Evolutionary conservation across 2,113 vertebrate species (phyloP).

Genomic region (Collichthys lucidus): DNA sequence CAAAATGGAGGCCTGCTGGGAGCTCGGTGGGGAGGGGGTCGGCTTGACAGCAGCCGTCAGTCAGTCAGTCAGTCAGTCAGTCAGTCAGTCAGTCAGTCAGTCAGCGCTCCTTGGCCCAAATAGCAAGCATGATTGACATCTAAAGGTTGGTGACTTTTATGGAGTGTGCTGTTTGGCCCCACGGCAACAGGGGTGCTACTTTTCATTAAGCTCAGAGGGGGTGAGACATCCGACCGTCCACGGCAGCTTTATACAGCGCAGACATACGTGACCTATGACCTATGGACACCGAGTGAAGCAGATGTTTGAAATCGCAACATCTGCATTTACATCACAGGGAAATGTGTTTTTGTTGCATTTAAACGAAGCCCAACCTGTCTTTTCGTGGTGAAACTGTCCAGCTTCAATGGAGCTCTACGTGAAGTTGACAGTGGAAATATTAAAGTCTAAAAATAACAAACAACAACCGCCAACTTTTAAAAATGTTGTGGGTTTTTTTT

Average conservation of each 20-base stretch:
- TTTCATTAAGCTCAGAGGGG: constrained; percentile 56
- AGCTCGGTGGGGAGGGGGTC: not conserved
- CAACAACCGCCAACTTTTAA: constrained; percentile 12
- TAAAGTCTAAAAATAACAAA: constrained; percentile 33
- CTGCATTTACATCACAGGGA: too few species aligned
- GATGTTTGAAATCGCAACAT: not conserved
- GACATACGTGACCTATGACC: too few species aligned
- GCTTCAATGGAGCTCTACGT: not conserved
- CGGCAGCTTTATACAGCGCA: not conserved
- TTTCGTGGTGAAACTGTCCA: constrained; percentile 2
- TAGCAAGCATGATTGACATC: constrained; percentile 72
- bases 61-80: too few species aligned
- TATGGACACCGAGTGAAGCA: not conserved
- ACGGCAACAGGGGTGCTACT: constrained; percentile 49
- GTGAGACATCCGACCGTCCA: not conserved
- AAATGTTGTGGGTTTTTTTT: constrained; percentile 7
- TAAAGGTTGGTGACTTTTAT: constrained; percentile 72
- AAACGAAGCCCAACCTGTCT: not conserved
- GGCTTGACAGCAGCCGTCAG: constrained; percentile 35
- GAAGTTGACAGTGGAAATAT: constrained; percentile 25
- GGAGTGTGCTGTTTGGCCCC: constrained; percentile 54
- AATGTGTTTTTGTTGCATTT: too few species aligned
- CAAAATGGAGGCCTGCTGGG: constrained; percentile 50
- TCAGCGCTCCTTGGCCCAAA: constrained; percentile 65
- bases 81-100: too few species aligned